A percentile compares a stretch with the other conserved stretches of the same genome.
Evolutionary conservation across 2,113 vertebrate species (phyloP).

Genomic region (Alouatta palliata): DNA sequence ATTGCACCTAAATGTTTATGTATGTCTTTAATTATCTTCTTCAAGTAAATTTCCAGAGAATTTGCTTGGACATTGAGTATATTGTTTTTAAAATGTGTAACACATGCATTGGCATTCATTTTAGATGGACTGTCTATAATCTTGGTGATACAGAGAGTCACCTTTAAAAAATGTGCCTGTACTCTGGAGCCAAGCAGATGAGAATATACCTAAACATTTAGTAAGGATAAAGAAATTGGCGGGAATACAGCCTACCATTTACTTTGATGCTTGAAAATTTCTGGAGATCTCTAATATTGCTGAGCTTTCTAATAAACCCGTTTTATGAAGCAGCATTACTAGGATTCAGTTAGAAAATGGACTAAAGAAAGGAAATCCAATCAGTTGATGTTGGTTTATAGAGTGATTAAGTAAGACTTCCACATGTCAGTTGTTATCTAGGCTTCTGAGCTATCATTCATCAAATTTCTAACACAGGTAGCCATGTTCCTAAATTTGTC

Average conservation of each 20-base stretch:
- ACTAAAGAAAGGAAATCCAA: background rate
- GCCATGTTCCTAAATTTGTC: background rate
- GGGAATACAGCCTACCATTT: background rate
- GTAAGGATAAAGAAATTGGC: background rate
- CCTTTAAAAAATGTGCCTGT: background rate
- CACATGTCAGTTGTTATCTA: background rate
- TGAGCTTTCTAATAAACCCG: background rate
- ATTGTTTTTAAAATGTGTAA: background rate
- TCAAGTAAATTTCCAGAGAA: background rate
- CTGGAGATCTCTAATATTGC: background rate
- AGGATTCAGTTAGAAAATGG: background rate
- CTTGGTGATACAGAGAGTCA: background rate
- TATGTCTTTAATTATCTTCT: background rate
- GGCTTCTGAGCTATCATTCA: background rate
- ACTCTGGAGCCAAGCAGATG: background rate
- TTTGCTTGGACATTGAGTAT: background rate
- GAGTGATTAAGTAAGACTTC: background rate
- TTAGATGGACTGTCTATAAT: background rate
- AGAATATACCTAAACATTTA: background rate
- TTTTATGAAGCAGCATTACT: slow-evolving; percentile 4
- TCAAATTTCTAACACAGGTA: background rate
- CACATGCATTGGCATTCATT: background rate
- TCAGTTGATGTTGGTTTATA: background rate
- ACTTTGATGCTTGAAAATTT: background rate
- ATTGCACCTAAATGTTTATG: background rate